Conservation (phyloP, 2,797 vertebrate genomes). For the Scolopax rusticola region DNA sequence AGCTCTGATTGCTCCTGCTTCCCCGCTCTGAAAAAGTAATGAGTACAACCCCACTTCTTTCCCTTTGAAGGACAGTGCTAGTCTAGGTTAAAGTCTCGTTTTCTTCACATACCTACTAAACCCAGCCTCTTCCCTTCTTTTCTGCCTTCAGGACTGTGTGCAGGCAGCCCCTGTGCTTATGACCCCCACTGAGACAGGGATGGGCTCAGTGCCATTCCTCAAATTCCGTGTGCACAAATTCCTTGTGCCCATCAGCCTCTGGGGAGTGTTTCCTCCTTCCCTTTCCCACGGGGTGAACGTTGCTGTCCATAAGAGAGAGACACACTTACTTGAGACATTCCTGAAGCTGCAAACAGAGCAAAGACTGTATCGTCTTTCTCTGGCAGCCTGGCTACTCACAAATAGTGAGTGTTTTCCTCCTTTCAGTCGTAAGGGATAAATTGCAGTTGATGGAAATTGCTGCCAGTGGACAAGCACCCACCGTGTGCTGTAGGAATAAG, state of each 20-base stretch:
- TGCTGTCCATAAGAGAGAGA: not conserved
- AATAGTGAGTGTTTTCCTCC: not conserved
- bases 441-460: not conserved
- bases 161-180: not conserved
- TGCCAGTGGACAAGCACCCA: not conserved
- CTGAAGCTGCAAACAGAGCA: not conserved
- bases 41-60: not conserved
- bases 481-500: not conserved
- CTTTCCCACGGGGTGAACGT: fast-evolving
- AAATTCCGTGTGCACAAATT: fast-evolving
- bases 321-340: fast-evolving
- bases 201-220: not conserved
- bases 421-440: not conserved
- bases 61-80: not conserved
- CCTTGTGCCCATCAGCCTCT: not conserved
- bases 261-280: not conserved
- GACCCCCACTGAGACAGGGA: not conserved
- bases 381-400: not conserved
- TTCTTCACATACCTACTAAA: not conserved
- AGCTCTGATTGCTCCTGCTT: not conserved
- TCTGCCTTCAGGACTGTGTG: not conserved
- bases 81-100: not conserved
- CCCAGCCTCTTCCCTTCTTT: not conserved
- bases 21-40: not conserved
- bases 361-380: not conserved